Percentiles rank a stretch among this genome's conserved stretches.
phyloP scores from a whole-genome alignment of 2,888 invertebrate genomes.

The Epirrhoe tristata region DNA sequence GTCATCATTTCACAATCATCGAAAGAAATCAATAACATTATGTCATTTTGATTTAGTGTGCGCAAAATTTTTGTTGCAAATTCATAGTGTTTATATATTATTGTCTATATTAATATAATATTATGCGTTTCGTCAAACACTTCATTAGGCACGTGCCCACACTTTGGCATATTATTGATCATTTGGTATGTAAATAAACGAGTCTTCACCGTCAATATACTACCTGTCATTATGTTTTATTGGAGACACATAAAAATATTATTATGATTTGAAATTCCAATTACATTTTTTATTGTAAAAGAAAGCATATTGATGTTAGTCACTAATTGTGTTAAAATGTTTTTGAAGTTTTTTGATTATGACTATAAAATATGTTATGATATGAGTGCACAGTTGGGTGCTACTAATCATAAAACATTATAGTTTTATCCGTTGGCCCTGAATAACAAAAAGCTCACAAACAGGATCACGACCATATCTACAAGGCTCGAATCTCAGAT shows the following conservation, averaged over 20 bases:
- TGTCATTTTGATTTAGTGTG: slow-evolving; percentile 38
- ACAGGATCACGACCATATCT: no score
- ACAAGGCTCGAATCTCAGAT: no score
- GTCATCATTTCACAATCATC: slow-evolving; percentile 13
- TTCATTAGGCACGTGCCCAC: slow-evolving; percentile 46
- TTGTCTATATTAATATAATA: slow-evolving; percentile 26
- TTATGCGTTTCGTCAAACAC: slow-evolving; percentile 38
- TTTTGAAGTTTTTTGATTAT: slow-evolving; percentile 13
- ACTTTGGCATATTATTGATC: slow-evolving; percentile 43
- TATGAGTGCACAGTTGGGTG: slow-evolving; percentile 17
- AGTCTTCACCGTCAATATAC: slow-evolving; percentile 39
- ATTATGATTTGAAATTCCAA: slow-evolving; percentile 44
- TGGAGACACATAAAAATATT: slow-evolving; percentile 46
- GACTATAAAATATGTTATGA: slow-evolving; percentile 4
- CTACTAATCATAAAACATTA: slow-evolving; percentile 8
- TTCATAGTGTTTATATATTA: slow-evolving; percentile 24
- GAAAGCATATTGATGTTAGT: slow-evolving; percentile 35
- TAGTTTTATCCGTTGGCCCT: neutral
- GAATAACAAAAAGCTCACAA: no score
- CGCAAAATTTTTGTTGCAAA: slow-evolving; percentile 23
- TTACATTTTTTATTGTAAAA: slow-evolving; percentile 41
- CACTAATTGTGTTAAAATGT: slow-evolving; percentile 28
- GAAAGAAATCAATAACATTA: slow-evolving; percentile 21
- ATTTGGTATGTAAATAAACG: slow-evolving; percentile 47
- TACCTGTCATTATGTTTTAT: slow-evolving; percentile 46